A percentile compares a stretch with the other conserved stretches of the same genome.
Evolutionary conservation across 2,113 vertebrate species (phyloP).

Genomic region (Sceloporus tristichus): DNA sequence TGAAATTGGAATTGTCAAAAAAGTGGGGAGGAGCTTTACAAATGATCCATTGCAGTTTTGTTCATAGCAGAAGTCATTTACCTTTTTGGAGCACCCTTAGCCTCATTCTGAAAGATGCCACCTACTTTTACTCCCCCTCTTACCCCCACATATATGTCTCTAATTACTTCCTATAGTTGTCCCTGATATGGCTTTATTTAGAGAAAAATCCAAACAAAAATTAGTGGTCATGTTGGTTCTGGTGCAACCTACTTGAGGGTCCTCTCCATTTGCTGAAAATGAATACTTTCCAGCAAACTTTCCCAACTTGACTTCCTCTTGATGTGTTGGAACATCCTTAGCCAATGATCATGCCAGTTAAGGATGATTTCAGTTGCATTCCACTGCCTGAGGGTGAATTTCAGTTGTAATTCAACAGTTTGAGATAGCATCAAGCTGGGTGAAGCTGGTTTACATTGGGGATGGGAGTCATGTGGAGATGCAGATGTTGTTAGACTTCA

Average conservation of each 20-base stretch:
- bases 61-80: neutral
- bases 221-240: neutral
- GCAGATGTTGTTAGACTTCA: too few species aligned
- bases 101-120: neutral
- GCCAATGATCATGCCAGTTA: neutral
- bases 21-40: too few species aligned
- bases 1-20: neutral
- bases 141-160: neutral
- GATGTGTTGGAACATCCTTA: neutral
- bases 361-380: neutral
- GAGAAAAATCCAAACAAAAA: neutral
- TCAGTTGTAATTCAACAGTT: neutral
- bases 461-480: neutral
- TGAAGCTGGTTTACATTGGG: conserved; percentile 6
- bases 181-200: neutral
- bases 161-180: too few species aligned
- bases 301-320: neutral
- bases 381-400: neutral
- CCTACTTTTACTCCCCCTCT: neutral
- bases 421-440: neutral
- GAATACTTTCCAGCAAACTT: conserved; percentile 14
- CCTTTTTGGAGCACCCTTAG: neutral
- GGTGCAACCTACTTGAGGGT: neutral
- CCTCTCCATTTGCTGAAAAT: conserved; percentile 12
- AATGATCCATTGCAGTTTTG: neutral